Evolutionary conservation across 2,888 invertebrate genomes (phyloP).

Genomic region (Ormyrus pomaceus): DNA sequence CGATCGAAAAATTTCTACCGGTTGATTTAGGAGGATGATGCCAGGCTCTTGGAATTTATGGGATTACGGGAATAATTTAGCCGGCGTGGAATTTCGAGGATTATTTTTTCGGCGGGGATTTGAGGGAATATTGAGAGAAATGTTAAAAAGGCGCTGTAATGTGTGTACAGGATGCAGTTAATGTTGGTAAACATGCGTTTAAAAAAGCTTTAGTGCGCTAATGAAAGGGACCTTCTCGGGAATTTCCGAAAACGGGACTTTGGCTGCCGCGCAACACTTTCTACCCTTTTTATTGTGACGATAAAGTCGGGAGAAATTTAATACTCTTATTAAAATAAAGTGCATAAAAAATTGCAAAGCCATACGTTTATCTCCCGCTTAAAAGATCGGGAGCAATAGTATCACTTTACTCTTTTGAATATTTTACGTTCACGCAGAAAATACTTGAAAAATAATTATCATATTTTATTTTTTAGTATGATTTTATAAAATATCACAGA

Average conservation of each 20-base stretch:
- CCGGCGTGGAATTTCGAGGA: too few species aligned
- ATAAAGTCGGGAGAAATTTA: slow-evolving; percentile 3
- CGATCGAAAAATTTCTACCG: slow-evolving; percentile 52
- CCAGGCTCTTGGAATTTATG: neutral
- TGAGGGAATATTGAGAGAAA: too few species aligned
- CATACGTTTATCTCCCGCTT: neutral
- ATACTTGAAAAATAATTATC: too few species aligned
- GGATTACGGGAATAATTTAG: neutral
- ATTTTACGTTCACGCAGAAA: too few species aligned
- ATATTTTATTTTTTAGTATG: too few species aligned
- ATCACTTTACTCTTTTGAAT: neutral
- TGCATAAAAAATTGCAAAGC: too few species aligned
- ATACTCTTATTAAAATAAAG: slow-evolving; percentile 7
- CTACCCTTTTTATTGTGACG: slow-evolving; percentile 3
- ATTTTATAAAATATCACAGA: too few species aligned
- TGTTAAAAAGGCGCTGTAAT: too few species aligned
- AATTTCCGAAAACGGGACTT: slow-evolving; percentile 36
- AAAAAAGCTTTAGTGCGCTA: neutral
- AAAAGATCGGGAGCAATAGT: slow-evolving; percentile 1
- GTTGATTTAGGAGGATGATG: neutral
- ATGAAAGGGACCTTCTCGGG: slow-evolving; percentile 1
- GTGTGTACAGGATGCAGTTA: neutral
- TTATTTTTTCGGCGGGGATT: too few species aligned
- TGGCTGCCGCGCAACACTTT: slow-evolving; percentile 3
- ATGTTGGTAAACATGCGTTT: neutral